Evolutionary conservation across 2,888 invertebrate genomes (phyloP).

Genomic region (Itoplectis maculator): DNA sequence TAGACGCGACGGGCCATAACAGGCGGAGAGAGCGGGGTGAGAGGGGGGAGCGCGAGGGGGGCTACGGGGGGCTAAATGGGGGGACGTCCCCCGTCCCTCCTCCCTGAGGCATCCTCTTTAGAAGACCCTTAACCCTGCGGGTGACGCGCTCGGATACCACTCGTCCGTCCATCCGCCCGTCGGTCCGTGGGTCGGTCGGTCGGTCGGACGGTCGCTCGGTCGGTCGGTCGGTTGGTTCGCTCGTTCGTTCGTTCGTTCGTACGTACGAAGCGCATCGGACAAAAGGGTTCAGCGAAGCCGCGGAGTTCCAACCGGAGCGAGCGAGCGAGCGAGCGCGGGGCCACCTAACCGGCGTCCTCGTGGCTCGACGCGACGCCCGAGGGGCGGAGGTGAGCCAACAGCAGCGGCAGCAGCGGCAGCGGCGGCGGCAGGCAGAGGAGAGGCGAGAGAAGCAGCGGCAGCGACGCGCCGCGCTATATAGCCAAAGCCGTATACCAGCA

Average conservation of each 20-base stretch:
- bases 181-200: slow-evolving; percentile 71
- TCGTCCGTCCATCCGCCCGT: slow-evolving; percentile 53
- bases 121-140: slow-evolving; percentile 84
- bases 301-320: slow-evolving; percentile 64
- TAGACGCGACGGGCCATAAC: slow-evolving; percentile 54
- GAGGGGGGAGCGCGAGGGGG: slow-evolving; percentile 46
- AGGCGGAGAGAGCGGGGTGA: slow-evolving; percentile 47
- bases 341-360: slow-evolving; percentile 59
- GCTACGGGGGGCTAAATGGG: slow-evolving; percentile 58
- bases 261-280: slow-evolving; percentile 74
- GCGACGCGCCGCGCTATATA: slow-evolving; percentile 33
- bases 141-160: slow-evolving; percentile 76
- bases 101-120: slow-evolving; percentile 77
- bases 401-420: slow-evolving; percentile 12
- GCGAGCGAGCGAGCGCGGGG: slow-evolving; percentile 51
- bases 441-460: slow-evolving; percentile 34
- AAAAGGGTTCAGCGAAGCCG: slow-evolving; percentile 79
- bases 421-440: slow-evolving; percentile 47
- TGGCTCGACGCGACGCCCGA: slow-evolving; percentile 60
- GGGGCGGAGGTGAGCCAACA: slow-evolving; percentile 67
- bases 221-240: slow-evolving; percentile 66
- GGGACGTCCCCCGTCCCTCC: slow-evolving; percentile 25
- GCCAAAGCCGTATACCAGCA: slow-evolving; percentile 71
- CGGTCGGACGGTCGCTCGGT: slow-evolving; percentile 60
- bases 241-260: slow-evolving; percentile 52